Evolutionary conservation across 1,140 invertebrate genomes (phyloP).

Genomic region (Drosophila watanabei): DNA sequence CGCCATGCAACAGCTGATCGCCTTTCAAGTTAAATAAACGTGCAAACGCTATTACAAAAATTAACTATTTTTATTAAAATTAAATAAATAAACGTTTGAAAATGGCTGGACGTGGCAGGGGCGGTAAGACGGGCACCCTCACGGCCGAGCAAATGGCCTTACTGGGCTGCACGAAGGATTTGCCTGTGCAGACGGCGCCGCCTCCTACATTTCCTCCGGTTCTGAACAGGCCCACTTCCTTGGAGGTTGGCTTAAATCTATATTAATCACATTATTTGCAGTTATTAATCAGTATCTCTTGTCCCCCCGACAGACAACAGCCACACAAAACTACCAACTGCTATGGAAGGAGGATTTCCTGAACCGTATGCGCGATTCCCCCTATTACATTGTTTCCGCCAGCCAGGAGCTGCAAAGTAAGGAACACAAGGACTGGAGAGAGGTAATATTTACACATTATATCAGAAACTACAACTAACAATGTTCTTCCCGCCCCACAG

Average conservation of each 20-base stretch:
- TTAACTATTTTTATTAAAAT: neutral
- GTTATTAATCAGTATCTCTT: neutral
- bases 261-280: neutral
- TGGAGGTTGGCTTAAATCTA: constrained; percentile 63
- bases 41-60: constrained; percentile 28
- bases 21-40: constrained; percentile 36
- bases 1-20: constrained; percentile 39
- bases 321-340: constrained; percentile 76
- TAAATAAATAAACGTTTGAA: constrained; percentile 1
- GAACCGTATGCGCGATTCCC: constrained; percentile 87
- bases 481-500: constrained; percentile 67
- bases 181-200: constrained; percentile 88
- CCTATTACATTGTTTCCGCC: constrained; percentile 88
- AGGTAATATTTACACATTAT: constrained; percentile 21
- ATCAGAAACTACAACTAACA: neutral
- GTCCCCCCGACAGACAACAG: constrained; percentile 53
- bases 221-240: constrained; percentile 88
- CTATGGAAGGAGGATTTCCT: constrained; percentile 82
- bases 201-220: constrained; percentile 89
- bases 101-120: constrained; percentile 86
- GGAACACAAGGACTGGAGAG: constrained; percentile 71
- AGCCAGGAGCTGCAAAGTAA: constrained; percentile 86
- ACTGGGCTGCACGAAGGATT: constrained; percentile 88
- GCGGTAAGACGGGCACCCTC: constrained; percentile 88
- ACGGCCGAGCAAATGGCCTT: constrained; percentile 87